Evolutionary conservation across 2,797 vertebrate species (phyloP).

Genomic region (Peromyscus eremicus): DNA sequence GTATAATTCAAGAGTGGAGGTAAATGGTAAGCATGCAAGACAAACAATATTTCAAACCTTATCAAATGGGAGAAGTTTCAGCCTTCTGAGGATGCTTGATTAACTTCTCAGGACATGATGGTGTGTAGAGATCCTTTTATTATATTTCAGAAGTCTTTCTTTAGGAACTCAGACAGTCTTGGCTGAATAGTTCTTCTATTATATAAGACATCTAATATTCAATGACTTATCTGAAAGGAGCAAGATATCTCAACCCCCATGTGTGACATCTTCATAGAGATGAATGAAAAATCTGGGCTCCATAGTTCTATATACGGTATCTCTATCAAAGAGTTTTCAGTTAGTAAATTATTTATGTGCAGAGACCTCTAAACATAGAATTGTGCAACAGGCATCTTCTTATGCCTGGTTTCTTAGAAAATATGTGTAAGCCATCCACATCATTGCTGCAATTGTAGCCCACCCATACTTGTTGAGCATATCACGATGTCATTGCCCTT

Average conservation of each 20-base stretch:
- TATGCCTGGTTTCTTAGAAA: background rate
- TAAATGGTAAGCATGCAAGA: background rate
- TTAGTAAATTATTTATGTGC: background rate
- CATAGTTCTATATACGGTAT: accelerated
- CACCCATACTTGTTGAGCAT: background rate
- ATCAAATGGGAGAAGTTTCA: background rate
- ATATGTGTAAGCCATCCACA: background rate
- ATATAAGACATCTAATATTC: background rate
- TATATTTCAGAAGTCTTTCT: background rate
- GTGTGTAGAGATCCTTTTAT: background rate
- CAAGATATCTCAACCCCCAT: background rate
- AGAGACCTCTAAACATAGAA: background rate
- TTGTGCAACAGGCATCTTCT: background rate
- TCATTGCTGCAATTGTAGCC: background rate
- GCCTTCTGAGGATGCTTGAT: background rate
- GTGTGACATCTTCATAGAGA: background rate
- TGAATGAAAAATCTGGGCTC: background rate
- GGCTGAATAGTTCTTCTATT: background rate
- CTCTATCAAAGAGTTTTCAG: background rate
- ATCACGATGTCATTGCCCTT: background rate
- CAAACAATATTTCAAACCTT: background rate
- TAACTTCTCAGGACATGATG: background rate
- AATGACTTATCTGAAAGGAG: background rate
- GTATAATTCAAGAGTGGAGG: background rate
- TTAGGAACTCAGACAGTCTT: background rate